Evolutionary conservation across 1,140 invertebrate species (phyloP), one percentile per base, ranked within the genome.

Genomic region (Manduca sexta): DNA sequence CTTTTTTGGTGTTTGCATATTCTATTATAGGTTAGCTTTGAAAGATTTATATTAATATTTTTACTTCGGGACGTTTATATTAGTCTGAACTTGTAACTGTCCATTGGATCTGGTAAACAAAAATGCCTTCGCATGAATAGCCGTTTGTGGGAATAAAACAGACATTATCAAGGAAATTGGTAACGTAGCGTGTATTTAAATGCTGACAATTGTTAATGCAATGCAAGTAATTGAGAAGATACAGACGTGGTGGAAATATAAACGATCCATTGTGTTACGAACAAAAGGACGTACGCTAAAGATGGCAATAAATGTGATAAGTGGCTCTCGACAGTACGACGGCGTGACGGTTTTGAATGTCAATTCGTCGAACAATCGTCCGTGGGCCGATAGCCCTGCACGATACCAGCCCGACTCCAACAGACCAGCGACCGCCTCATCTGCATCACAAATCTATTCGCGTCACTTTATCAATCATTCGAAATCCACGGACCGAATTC

Each of bases 401-500:
- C 4, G 21, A 26, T 26, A 26, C 4, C 21, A 26, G 4, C 4
- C 4, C 4, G 4, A 26, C 21, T 8, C 63, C n/a, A 70, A 70
- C 64, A 56, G 54, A 38, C 30, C 58, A 67, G 65, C 60, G 64
- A 60, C 55, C 29, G 50, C 38, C 66, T 70, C 68, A 76, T 76
- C 76, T 79, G 62, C 69, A 80, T 75, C 58, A 42, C 49, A 53
- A 61, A 82, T 82, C 80, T 73, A 67, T 74, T 73, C 61, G 58
- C 65, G 42, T 50, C 51, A n/a, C 13, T 16, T 18, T 40, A 18
- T 18, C 17, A 18, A 21, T 45, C 43, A 14, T 52, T 47, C 31
- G 31, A 58, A 45, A 45, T 57, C 34, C 15, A 14, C 55, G 56
- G 70, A 61, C 52, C n/a, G n/a, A n/a, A n/a, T n/a, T n/a, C n/a